phyloP scores from a whole-genome alignment of 1,140 invertebrate species.

The Pogonomyrmex californicus region DNA sequence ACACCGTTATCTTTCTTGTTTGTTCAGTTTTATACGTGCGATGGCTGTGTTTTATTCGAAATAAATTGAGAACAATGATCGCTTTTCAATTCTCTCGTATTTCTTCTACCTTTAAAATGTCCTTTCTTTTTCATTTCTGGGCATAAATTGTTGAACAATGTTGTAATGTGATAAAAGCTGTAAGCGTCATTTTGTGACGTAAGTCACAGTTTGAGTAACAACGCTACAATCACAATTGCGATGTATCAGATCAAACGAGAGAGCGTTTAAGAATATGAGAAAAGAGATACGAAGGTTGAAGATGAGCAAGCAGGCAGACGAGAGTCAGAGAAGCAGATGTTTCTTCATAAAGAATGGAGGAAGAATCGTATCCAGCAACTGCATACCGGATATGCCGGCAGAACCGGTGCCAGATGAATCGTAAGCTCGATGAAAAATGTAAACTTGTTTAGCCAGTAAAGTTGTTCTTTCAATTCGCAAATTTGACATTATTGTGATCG shows the following conservation, averaged over 20 bases:
- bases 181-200: slow-evolving; percentile 17
- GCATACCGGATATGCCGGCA: slow-evolving; percentile 68
- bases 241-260: slow-evolving; percentile 35
- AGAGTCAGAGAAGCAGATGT: slow-evolving; percentile 60
- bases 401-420: slow-evolving; percentile 75
- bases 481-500: neutral
- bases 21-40: neutral
- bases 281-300: slow-evolving; percentile 21
- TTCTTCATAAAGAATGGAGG: slow-evolving; percentile 43
- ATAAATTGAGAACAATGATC: neutral
- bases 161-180: neutral
- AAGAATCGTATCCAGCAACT: slow-evolving; percentile 66
- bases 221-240: neutral
- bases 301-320: slow-evolving; percentile 65
- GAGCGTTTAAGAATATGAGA: slow-evolving; percentile 32
- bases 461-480: slow-evolving; percentile 42
- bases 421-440: slow-evolving; percentile 74
- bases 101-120: neutral
- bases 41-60: neutral
- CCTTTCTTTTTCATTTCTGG: neutral
- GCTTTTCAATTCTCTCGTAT: neutral
- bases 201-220: slow-evolving; percentile 24
- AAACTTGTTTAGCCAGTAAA: slow-evolving; percentile 73
- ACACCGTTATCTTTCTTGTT: slow-evolving; percentile 7
- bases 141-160: neutral